phyloP scores from a whole-genome alignment of 2,113 vertebrate genomes.

The Zeus faber region DNA sequence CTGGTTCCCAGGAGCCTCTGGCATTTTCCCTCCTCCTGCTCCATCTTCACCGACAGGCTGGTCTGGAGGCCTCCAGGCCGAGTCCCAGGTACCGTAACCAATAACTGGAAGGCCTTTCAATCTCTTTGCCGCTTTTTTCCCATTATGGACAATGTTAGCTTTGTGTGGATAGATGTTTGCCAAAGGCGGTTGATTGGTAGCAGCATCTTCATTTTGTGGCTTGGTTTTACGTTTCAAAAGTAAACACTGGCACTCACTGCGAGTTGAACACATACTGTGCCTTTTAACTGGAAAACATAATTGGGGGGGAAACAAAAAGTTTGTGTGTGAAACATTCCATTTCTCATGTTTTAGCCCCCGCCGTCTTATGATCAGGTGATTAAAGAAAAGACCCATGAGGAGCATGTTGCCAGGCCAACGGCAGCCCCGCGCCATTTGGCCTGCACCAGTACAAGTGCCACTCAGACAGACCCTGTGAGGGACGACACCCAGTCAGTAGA shows the following conservation, averaged over 20 bases:
- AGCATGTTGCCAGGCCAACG: conserved; percentile 77
- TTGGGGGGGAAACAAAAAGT: background rate
- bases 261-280: too few relatives aligned
- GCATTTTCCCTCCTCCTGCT: conserved; percentile 55
- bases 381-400: conserved; percentile 89
- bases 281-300: too few relatives aligned
- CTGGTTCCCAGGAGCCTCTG: conserved; percentile 79
- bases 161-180: background rate
- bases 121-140: background rate
- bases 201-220: too few relatives aligned
- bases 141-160: background rate
- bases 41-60: conserved; percentile 72
- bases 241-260: background rate
- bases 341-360: conserved; percentile 77
- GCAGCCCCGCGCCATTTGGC: conserved; percentile 69
- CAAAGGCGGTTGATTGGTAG: too few relatives aligned
- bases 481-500: conserved; percentile 56
- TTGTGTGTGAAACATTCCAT: conserved; percentile 20
- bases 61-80: conserved; percentile 74
- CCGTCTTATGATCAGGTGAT: conserved; percentile 96
- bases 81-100: conserved; percentile 73
- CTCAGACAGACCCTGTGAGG: conserved; percentile 85
- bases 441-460: conserved; percentile 79
- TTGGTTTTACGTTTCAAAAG: too few relatives aligned
- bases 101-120: background rate